Base-by-base conservation (phyloP, 2,888 invertebrate species). In the Piscicola geometra region DNA sequence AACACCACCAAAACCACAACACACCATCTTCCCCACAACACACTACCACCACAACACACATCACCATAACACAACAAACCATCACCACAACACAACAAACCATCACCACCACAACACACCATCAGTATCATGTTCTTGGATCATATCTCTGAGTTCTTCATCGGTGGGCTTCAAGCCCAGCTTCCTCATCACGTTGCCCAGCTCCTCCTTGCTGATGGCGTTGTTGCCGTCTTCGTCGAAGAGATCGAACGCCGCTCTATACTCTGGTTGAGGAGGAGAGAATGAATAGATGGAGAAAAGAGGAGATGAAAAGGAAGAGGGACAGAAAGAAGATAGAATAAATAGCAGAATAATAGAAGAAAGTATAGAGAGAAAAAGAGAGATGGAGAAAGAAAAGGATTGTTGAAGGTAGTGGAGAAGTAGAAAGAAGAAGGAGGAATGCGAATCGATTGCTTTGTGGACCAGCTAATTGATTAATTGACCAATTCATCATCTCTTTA, bases 151-250 rank as follows among this genome's bases (percentile, higher is more conserved):
- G 52, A 72, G 32, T n/a, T 72, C 72, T 28, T 72, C 72, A n/a
- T 72, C 72, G 9, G 72, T 72, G 0, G 72, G 72, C 5, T 72
- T 72, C 1, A 72, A 30, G 1, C 72, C 72, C 52, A 72, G 56
- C 28, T 72, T 72, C 56, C 47, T 72, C 72, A 72, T 72, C 50
- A 72, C 72, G 56, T 72, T 72, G 9, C 52, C 72, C 56, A 72
- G 33, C 28, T 72, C 72, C 56, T 72, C 72, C 33, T 72, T 72
- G 56, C 72, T 72, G 0, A 72, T 72, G 72, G 72, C 72, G 72
- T 72, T 72, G 72, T 72, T 72, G 72, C 72, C 72, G 25, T 72
- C 72, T 47, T 72, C 72, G 56, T 72, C 72, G 18, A 72, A 72
- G 18, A 72, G 33, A 56, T 72, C 72, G 56, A 72, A 72, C 18